A percentile compares a stretch with the other conserved stretches of the same genome.
phyloP scores from a whole-genome alignment of 53 echinoderm and acorn worm genomes.

The Patiria pectinifera region DNA sequence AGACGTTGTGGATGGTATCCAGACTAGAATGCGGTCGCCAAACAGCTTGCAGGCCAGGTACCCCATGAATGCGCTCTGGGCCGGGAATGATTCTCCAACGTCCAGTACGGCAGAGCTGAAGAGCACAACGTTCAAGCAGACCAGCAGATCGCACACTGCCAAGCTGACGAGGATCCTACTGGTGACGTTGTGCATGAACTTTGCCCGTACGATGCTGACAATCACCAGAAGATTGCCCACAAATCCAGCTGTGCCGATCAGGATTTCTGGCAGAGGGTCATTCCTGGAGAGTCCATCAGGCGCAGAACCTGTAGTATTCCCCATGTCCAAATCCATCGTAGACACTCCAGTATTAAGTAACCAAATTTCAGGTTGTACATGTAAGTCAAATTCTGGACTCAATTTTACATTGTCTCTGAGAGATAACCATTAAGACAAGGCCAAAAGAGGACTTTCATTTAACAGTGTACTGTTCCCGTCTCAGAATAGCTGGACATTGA shows the following conservation, averaged over 20 bases:
- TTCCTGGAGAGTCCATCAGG: not conserved
- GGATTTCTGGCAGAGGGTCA: not conserved
- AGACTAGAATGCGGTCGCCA: slow-evolving; percentile 6
- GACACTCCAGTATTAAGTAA: not conserved
- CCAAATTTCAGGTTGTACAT: no score
- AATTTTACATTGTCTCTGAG: no score
- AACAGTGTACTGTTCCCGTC: no score
- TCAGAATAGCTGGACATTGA: no score
- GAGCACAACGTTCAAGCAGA: slow-evolving; percentile 3
- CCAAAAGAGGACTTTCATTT: not conserved
- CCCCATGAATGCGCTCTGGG: not conserved
- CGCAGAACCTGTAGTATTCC: not conserved
- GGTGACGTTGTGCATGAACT: slow-evolving; percentile 24
- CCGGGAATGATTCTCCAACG: not conserved
- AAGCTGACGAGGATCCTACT: not conserved
- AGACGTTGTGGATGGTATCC: not conserved
- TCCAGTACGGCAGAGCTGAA: slow-evolving; percentile 25
- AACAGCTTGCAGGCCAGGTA: slow-evolving; percentile 22
- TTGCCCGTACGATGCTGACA: not conserved
- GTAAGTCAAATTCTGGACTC: no score
- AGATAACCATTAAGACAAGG: not conserved
- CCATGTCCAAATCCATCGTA: not conserved
- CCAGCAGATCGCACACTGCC: not conserved
- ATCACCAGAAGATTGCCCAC: slow-evolving; percentile 11
- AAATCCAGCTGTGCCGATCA: not conserved